Base-by-base conservation (phyloP, 2,888 invertebrate genomes). In the Diaprepes abbreviatus region DNA sequence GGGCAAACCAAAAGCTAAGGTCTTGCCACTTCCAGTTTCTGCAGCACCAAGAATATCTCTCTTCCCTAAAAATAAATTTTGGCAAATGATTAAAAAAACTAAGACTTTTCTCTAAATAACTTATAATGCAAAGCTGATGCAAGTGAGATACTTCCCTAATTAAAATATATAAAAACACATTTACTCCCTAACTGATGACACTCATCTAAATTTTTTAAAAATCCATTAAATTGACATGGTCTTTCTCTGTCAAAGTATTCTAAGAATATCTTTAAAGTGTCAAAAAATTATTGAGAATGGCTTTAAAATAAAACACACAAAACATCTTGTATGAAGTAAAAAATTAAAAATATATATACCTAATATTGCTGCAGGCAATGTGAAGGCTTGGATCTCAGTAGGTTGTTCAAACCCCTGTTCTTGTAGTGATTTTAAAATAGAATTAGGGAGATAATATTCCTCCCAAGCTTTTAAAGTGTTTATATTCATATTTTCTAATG, bases 1-100 rank as follows among this genome's bases (percentile, higher is more conserved):
- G 7, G 99, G 99, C 67, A 99, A 93, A 0, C 95, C 97, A 86
- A 98, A 99, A 0, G 98, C 98, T 58, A 99, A 85, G 0, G 99
- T 99, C 87, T 99, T 99, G 0, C 99, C 99, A 84, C 97, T 98
- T 0, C 99, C 99, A 0, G 99, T 99, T 87, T 98, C 97, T 1
- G 98, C 98, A 63, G 98, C 98, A n/a, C 98, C 99, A 0, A 99
- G 85, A 75, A 99, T 94, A 83, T 99, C 98, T 84, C 93, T 89
- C 52, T 91, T 88, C 38, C 91, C 89, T 89, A 59, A 50, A 57
- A 50, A 38, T 16, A 5, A 19, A 19, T 14, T 31, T 33, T 16
- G 14, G 19, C 38, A 21, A 58, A 54, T 62, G 24, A 52, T 33
- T 40, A 54, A 28, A 68, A 10, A n/a, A n/a, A n/a, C n/a, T n/a